Evolutionary conservation across 1,140 invertebrate genomes (phyloP).

Genomic region (Pteromalus puparum): DNA sequence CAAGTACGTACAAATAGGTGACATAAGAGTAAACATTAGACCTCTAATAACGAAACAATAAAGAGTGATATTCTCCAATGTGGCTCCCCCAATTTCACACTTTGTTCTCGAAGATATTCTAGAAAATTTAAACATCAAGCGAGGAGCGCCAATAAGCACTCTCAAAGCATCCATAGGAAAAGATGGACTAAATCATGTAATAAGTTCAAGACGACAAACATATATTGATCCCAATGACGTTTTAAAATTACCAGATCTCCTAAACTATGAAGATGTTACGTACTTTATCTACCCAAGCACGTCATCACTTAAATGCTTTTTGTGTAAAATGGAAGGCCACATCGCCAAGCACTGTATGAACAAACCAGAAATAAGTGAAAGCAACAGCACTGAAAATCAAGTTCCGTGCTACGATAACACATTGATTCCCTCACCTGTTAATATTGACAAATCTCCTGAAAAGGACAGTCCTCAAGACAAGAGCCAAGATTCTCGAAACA

Average conservation of each 20-base stretch:
- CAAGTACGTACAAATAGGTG: background rate
- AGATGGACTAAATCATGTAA: too few species aligned
- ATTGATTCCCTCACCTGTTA: too few species aligned
- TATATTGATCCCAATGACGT: background rate
- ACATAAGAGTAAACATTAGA: background rate
- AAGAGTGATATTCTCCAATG: conserved; percentile 22
- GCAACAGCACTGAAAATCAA: too few species aligned
- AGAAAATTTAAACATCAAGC: too few species aligned
- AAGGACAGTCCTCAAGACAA: too few species aligned
- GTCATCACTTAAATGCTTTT: too few species aligned
- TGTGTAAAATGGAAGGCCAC: too few species aligned
- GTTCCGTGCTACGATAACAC: too few species aligned
- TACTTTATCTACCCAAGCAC: background rate
- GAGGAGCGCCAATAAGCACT: background rate
- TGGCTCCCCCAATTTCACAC: conserved; percentile 1
- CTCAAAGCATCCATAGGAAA: background rate
- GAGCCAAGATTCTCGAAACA: too few species aligned
- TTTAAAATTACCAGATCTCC: background rate
- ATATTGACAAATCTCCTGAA: too few species aligned
- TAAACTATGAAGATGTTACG: background rate
- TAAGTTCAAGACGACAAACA: background rate
- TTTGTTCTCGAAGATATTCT: conserved; percentile 1
- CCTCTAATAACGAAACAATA: background rate
- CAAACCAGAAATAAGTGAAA: too few species aligned
- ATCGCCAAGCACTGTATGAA: too few species aligned